Base-by-base conservation (phyloP, 1,140 invertebrate species). In the Heliconius congener region DNA sequence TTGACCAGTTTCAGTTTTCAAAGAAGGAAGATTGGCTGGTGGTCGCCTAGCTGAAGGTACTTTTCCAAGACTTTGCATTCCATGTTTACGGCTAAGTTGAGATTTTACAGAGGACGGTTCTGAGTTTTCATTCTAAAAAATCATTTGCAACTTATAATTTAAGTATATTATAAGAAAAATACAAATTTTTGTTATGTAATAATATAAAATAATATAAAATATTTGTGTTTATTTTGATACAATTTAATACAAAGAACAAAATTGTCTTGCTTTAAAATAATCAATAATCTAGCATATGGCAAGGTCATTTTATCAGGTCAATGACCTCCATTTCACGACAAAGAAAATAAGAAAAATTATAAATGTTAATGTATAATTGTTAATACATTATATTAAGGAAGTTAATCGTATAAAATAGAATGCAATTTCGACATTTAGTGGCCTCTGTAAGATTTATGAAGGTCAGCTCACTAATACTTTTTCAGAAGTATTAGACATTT, bases 51-150 rank as follows among this genome's bases (percentile, higher is more conserved):
- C 97, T 95, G 97, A 98, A 94, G 98, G 98, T 95, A 99, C 98
- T 97, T 99, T 99, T 96, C 98, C 98, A 97, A 99, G 97, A 95
- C 96, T 98, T 97, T 99, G 98, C 97, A 99, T 98, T 96, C 98
- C 98, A 99, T 99, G 98, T 97, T 99, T 99, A 94, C 97, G 97
- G 90, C 96, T 96, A 95, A 97, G 95, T 96, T 97, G 96, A 95
- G 97, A 98, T 95, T 98, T 98, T 89, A 97, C 97, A 93, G 97
- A 97, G 88, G 97, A 97, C 90, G 97, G 97, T 95, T 98, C 97
- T 90, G 96, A 97, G 95, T 97, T 97, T 96, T 99, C 98, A 91
- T 98, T 98, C 97, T 98, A 87, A 52, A 95, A 93, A 72, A n/a
- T n/a, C 30, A 66, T 66, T 23, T 23, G 9, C 3, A 57, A 57